These are phyloP conservation scores for Salminus brasiliensis DNA, from an alignment of 2,113 vertebrate genomes.

Conservation along the genomic window DNA sequence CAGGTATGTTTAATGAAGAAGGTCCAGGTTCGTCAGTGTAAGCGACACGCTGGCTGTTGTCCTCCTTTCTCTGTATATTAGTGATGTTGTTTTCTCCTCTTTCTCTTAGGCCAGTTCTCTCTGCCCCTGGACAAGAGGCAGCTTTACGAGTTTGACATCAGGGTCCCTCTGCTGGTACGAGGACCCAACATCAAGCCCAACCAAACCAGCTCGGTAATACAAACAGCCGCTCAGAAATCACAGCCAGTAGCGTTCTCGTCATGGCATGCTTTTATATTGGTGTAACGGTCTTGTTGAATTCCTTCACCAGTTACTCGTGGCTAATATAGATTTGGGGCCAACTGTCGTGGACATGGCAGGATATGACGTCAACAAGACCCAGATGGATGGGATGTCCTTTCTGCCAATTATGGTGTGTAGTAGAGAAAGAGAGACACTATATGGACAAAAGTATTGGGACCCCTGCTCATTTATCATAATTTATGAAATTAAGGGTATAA, in stretches of 20 bases:
- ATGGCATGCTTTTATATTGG: neutral
- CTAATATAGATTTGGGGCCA: constrained; percentile 94
- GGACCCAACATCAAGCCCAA: constrained; percentile 93
- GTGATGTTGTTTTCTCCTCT: neutral
- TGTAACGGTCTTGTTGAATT: neutral
- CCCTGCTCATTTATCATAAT: no score
- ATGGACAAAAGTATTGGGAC: neutral
- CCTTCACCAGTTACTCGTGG: constrained; percentile 82
- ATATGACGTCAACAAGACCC: constrained; percentile 84
- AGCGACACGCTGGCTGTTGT: no score
- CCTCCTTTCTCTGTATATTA: neutral
- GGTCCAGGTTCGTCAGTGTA: neutral
- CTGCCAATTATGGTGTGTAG: constrained; percentile 86
- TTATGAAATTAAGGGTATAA: no score
- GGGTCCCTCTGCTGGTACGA: constrained; percentile 92
- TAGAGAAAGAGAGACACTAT: neutral
- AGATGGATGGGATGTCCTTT: constrained; percentile 96
- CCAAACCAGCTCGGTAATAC: constrained; percentile 66
- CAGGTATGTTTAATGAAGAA: constrained; percentile 73
- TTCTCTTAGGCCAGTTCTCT: constrained; percentile 89
- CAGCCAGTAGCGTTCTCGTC: neutral
- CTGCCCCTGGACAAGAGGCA: constrained; percentile 96
- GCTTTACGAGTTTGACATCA: constrained; percentile 97
- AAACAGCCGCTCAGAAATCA: neutral
- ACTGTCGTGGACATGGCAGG: constrained; percentile 96